Percentiles rank a stretch among this genome's conserved stretches.
Evolutionary conservation across 1,140 invertebrate genomes (phyloP).

Genomic region (Meteorus sp.): DNA sequence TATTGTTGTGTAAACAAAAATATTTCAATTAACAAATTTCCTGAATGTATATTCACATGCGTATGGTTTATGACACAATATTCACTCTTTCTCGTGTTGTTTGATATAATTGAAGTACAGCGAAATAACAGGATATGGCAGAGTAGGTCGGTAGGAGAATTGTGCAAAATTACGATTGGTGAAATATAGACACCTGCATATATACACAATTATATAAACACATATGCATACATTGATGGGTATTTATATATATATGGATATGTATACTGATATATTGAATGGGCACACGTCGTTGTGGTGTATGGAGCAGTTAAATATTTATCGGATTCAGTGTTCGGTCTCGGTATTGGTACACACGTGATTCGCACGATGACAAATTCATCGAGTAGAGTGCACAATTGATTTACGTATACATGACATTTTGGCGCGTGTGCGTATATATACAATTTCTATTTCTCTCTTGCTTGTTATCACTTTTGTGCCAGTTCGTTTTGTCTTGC

Average conservation of each 20-base stretch:
- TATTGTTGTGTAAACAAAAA: no score
- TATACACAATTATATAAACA: neutral
- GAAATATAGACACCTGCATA: neutral
- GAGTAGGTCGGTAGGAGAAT: neutral
- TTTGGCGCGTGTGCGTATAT: slow-evolving; percentile 9
- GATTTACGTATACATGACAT: slow-evolving; percentile 28
- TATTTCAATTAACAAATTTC: neutral
- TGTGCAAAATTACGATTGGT: slow-evolving; percentile 6
- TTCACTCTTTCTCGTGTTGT: no score
- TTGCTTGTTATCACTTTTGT: neutral
- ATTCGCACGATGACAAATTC: slow-evolving; percentile 30
- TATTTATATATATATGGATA: neutral
- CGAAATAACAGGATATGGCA: slow-evolving; percentile 23
- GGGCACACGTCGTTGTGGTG: neutral
- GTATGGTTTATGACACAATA: neutral
- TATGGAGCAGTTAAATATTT: slow-evolving; percentile 27
- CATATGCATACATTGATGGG: neutral
- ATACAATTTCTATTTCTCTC: neutral
- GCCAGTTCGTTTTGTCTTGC: neutral
- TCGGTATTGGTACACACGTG: slow-evolving; percentile 13
- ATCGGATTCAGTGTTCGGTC: slow-evolving; percentile 29
- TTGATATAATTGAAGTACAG: slow-evolving; percentile 1
- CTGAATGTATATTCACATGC: neutral
- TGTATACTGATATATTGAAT: slow-evolving; percentile 11
- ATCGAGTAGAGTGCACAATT: slow-evolving; percentile 35